Evolutionary conservation across 2,113 vertebrate genomes (phyloP), one percentile per base, ranked within the genome.

Genomic region (Oncorhynchus tshawytscha): DNA sequence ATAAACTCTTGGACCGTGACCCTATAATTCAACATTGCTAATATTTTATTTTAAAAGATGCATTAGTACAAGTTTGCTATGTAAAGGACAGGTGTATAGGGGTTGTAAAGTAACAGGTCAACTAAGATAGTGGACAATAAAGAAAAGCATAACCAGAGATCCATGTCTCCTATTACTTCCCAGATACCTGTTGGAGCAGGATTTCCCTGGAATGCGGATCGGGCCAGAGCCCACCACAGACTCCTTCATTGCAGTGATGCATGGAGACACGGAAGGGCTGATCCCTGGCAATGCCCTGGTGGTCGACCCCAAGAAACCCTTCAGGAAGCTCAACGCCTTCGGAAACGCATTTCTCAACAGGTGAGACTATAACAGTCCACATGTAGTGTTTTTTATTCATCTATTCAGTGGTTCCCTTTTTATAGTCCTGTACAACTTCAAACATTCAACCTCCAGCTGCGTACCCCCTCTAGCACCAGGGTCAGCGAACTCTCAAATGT

Each of bases 221-320:
- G 98, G 98, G 70, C 97, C 98, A 0, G 97, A 99, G 86, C 98
- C 98, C 60, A 99, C 98, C 64, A 99, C 98, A 0, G 98, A 99
- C 90, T 99, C 96, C 80, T 99, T 99, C 90, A 99, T 99, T 18
- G 96, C 98, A 0, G 98, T 99, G 83, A 99, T 99, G 98, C 97
- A 98, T 72, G 97, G 97, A 1, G 95, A 97, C n/a, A 92, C 92
- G 9, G 98, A 99, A 68, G 97, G 97, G 9, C 90, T 96, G 0
- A 81, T 99, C 60, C 97, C 98, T 0, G 98, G 98, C 67, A 99
- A 99, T 0, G 98, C 98, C 0, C 79, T 99, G 86, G 98, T 99
- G 72, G 97, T 99, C 51, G 98, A 99, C 90, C 98, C 98, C 51
- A 99, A 97, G 90, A 99, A 98, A 67, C 97, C 98, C 0, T 99